phyloP scores from a whole-genome alignment of 2,797 vertebrate species.

The Odontamblyopus rebecca region DNA sequence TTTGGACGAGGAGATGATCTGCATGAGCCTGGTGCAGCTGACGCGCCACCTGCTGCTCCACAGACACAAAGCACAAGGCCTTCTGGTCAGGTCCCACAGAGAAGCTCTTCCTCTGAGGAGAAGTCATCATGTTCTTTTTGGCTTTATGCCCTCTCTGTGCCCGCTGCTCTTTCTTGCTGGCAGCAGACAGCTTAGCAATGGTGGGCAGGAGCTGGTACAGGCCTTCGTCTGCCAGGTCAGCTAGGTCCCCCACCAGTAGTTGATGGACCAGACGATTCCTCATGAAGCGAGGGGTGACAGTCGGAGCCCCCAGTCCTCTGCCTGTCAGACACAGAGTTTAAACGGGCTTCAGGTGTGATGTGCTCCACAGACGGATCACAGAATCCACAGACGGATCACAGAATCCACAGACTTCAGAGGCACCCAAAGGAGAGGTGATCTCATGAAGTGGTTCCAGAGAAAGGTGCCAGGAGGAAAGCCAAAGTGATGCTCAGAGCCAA shows the following conservation, averaged over 20 bases:
- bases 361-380: constrained; percentile 16
- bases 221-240: constrained; percentile 76
- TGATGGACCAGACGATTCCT: constrained; percentile 74
- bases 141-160: constrained; percentile 40
- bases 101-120: constrained; percentile 41
- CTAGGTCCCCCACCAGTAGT: constrained; percentile 76
- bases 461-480: constrained; percentile 45
- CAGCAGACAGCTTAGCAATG: constrained; percentile 38
- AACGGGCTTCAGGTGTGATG: constrained; percentile 9
- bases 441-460: constrained; percentile 38
- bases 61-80: constrained; percentile 60
- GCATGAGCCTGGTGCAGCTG: constrained; percentile 58
- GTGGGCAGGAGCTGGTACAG: constrained; percentile 71
- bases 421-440: constrained; percentile 27
- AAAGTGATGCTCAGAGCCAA: constrained; percentile 23
- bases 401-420: constrained; percentile 10
- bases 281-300: constrained; percentile 60
- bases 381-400: constrained; percentile 32
- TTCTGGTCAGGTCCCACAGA: constrained; percentile 50
- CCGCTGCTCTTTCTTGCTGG: constrained; percentile 48
- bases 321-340: constrained; percentile 74
- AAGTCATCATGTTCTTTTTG: constrained; percentile 51
- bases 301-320: constrained; percentile 62
- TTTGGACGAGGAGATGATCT: constrained; percentile 53
- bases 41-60: constrained; percentile 64